Evolutionary conservation across 2,113 vertebrate species (phyloP).

Genomic region (Trichechus manatus): DNA sequence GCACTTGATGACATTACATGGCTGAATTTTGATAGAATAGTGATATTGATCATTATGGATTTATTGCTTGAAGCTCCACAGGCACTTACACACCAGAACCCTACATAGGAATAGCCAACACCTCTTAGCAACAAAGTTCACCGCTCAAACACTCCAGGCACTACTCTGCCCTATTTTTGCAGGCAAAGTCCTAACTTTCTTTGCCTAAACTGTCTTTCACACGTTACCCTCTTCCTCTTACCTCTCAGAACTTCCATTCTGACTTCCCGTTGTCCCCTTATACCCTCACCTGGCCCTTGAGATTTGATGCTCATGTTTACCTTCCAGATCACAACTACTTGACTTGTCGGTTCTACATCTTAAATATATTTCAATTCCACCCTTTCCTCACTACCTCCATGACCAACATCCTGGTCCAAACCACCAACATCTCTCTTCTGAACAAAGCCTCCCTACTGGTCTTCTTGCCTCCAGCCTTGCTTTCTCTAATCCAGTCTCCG

Average conservation of each 20-base stretch:
- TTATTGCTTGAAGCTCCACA: background rate
- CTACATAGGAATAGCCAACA: background rate
- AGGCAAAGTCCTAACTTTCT: background rate
- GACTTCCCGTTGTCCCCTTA: background rate
- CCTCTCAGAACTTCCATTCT: background rate
- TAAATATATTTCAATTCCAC: slow-evolving; percentile 50
- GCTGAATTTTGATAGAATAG: slow-evolving; percentile 38
- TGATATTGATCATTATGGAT: slow-evolving; percentile 25
- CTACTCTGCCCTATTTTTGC: background rate
- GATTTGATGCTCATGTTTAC: slow-evolving; percentile 15
- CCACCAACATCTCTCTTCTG: background rate
- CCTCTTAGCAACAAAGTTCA: slow-evolving; percentile 29
- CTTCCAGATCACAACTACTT: background rate
- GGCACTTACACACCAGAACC: background rate
- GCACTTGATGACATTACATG: background rate
- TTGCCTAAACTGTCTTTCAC: background rate
- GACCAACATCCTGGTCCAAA: background rate
- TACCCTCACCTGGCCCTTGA: background rate
- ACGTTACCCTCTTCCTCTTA: background rate
- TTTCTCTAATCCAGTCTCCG: background rate
- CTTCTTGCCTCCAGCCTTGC: background rate
- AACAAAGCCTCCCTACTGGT: background rate
- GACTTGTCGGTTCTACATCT: background rate
- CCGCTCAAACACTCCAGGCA: background rate
- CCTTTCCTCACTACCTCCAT: background rate